These are phyloP conservation scores for Amphipyra tragopoginis DNA, from an alignment of 2,888 invertebrate genomes.

Conservation along the genomic window DNA sequence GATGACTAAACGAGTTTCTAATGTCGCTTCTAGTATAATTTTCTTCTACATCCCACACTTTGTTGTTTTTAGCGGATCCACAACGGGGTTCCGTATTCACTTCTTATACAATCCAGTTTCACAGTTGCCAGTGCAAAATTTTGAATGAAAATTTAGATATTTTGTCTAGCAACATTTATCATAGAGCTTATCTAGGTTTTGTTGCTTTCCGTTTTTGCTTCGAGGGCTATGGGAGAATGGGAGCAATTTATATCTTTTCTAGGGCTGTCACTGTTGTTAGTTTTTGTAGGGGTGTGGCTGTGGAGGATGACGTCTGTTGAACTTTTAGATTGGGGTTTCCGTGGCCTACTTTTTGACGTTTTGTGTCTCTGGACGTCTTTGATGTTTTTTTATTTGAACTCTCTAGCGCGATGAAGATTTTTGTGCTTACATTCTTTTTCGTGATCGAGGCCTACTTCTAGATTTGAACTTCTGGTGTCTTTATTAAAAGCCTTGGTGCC, in stretches of 20 bases:
- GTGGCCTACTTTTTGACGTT: constrained; percentile 51
- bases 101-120: constrained; percentile 61
- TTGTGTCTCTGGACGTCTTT: constrained; percentile 43
- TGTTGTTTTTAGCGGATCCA: constrained; percentile 66
- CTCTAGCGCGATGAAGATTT: neutral
- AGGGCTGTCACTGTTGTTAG: constrained; percentile 44
- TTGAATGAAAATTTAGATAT: constrained; percentile 58
- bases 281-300: constrained; percentile 44
- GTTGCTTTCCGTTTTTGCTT: constrained; percentile 49
- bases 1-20: neutral
- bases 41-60: constrained; percentile 25
- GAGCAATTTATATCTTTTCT: constrained; percentile 50
- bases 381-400: constrained; percentile 36
- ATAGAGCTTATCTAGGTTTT: constrained; percentile 57
- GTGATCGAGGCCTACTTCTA: too few species aligned
- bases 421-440: too few species aligned
- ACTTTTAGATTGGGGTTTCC: constrained; percentile 42
- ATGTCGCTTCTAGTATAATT: constrained; percentile 35
- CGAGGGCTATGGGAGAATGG: constrained; percentile 36
- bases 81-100: constrained; percentile 63
- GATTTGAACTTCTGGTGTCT: too few species aligned
- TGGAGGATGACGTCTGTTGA: constrained; percentile 40
- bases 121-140: constrained; percentile 57
- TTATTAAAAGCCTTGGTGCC: neutral
- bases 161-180: constrained; percentile 56